Percentiles rank a stretch among this genome's conserved stretches.
phyloP scores from a whole-genome alignment of 2,888 invertebrate species.

The Lutraria lutraria region DNA sequence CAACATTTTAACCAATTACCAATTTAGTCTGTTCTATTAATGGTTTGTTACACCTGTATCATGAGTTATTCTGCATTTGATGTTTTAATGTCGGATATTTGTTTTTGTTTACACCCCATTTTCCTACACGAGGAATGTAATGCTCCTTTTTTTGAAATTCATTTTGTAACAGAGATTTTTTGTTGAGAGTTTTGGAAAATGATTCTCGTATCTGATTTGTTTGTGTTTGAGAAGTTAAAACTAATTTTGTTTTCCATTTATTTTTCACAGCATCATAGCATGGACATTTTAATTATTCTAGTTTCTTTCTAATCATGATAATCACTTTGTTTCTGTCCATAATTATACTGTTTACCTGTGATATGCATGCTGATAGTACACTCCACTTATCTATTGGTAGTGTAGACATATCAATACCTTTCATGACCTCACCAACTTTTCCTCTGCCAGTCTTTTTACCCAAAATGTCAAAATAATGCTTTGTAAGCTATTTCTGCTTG shows the following conservation, averaged over 20 bases:
- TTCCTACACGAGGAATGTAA: too few relatives aligned
- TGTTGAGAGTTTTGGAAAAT: too few relatives aligned
- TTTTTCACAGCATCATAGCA: conserved; percentile 5
- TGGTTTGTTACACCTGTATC: not conserved
- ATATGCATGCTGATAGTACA: not conserved
- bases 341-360: conserved; percentile 73
- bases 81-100: not conserved
- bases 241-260: not conserved
- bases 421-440: not conserved
- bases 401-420: not conserved
- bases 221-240: not conserved
- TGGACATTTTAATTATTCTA: conserved; percentile 13
- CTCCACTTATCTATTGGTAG: not conserved
- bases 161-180: not conserved
- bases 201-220: not conserved
- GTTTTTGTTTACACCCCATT: too few relatives aligned
- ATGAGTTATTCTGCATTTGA: not conserved
- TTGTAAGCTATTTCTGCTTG: not conserved
- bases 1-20: not conserved
- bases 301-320: conserved; percentile 7
- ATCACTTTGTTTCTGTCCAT: conserved; percentile 64
- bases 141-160: not conserved
- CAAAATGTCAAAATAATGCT: not conserved
- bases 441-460: not conserved
- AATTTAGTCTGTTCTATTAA: not conserved